Base-by-base conservation (phyloP, 1,140 invertebrate species). In the Tetramorium alpestre region DNA sequence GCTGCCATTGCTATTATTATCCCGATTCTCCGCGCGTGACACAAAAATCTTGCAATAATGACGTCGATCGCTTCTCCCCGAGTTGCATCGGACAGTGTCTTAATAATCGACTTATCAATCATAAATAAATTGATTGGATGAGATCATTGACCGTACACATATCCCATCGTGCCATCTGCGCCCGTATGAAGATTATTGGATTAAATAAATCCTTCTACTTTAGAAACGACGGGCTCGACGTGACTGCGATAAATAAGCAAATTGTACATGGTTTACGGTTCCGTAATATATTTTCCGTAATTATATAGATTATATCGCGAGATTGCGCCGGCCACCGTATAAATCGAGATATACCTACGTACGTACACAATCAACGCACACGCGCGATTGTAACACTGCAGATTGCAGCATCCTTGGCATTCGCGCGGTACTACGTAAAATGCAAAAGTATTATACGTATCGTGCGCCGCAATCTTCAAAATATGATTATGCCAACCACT, bases 51-150 rank as follows among this genome's bases (percentile, higher is more conserved):
- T 41, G 56, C 69, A 56, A 73, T 82, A 60, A 60, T 60, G 51
- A 60, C 18, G 76, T 49, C 18, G 44, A 78, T 76, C 51, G 44
- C 58, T 18, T 38, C 18, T 38, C n/a, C 38, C 25, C 22, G 18
- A 60, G 67, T 4, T 16, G 18, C 18, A 47, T 0, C 33, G n/a
- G 22, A 28, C 65, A 38, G 22, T 25, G 56, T 11, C 41, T 84
- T 60, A 75, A 75, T 73, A 64, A 82, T 60, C 56, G n/a, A 25
- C n/a, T 49, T 47, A 75, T 73, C 80, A 64, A 49, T 84, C 28
- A 47, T 38, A 41, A 60, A 73, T 47, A 73, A 72, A 73, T 82
- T 56, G 47, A 51, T 18, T 54, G 38, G 16, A 56, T 47, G 77
- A 80, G n/a, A 69, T 69, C 33, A 54, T n/a, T 38, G 28, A 69